Conservation (phyloP, 1,140 invertebrate genomes). For the Ruditapes philippinarum region DNA sequence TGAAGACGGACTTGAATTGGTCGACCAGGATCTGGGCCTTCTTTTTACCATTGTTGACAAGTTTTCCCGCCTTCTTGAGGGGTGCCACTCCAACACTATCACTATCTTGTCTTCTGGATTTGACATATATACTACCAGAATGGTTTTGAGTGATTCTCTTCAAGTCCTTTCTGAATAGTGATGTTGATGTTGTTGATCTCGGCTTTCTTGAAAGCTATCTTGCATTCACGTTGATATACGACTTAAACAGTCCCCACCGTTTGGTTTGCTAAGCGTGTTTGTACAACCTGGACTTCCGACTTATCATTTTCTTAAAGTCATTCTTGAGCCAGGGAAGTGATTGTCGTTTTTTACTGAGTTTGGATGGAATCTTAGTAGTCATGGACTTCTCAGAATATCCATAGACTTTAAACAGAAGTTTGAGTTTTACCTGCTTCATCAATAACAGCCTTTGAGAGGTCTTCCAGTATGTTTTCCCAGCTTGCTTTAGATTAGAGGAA, state of each 20-base stretch:
- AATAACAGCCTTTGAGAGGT: not conserved
- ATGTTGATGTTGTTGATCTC: slow-evolving; percentile 47
- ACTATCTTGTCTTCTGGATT: slow-evolving; percentile 49
- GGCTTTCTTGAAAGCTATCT: slow-evolving; percentile 45
- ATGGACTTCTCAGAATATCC: not conserved
- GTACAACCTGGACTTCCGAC: slow-evolving; percentile 17
- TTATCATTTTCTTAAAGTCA: not conserved
- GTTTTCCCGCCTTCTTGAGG: slow-evolving; percentile 27
- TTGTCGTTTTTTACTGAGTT: slow-evolving; percentile 4
- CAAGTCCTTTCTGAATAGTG: too few species aligned
- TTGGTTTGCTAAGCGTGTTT: slow-evolving; percentile 33
- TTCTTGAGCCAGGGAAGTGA: slow-evolving; percentile 35
- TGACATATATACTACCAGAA: slow-evolving; percentile 18
- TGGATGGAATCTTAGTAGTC: slow-evolving; percentile 11
- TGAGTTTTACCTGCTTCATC: not conserved
- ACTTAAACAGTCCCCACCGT: not conserved
- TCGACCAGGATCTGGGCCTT: slow-evolving; percentile 32
- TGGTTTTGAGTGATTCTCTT: slow-evolving; percentile 23
- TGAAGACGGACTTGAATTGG: slow-evolving; percentile 30
- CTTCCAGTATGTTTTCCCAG: not conserved
- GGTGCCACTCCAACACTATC: slow-evolving; percentile 54
- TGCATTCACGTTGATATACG: slow-evolving; percentile 46
- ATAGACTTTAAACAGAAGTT: not conserved
- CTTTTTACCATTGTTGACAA: slow-evolving; percentile 11
- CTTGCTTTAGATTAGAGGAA: slow-evolving; percentile 23